These are phyloP conservation scores for Brenthis hecate DNA, from an alignment of 2,888 invertebrate species.

Conservation along the genomic window DNA sequence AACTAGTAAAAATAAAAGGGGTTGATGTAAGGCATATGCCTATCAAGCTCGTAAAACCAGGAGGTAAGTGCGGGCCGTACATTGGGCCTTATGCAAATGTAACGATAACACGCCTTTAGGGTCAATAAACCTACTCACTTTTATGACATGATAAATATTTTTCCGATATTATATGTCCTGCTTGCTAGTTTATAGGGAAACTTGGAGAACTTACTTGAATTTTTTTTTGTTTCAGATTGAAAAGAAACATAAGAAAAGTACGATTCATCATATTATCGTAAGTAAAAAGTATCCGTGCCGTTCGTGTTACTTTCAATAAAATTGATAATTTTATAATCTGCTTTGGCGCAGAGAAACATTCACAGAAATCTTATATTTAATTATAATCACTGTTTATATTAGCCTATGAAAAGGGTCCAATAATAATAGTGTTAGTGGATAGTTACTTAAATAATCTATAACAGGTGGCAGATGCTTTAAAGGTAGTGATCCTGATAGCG, in stretches of 20 bases:
- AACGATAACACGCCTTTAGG: slow-evolving; percentile 77
- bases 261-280: slow-evolving; percentile 27
- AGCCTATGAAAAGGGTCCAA: slow-evolving; percentile 9
- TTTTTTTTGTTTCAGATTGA: slow-evolving; percentile 40
- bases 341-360: background rate
- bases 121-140: slow-evolving; percentile 77
- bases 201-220: slow-evolving; percentile 46
- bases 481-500: slow-evolving; percentile 15
- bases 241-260: slow-evolving; percentile 47
- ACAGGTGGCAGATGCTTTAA: slow-evolving; percentile 6
- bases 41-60: slow-evolving; percentile 66
- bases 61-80: slow-evolving; percentile 54
- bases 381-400: slow-evolving; percentile 13
- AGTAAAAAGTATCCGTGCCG: slow-evolving; percentile 8
- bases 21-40: slow-evolving; percentile 44
- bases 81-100: slow-evolving; percentile 74
- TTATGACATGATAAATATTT: slow-evolving; percentile 79
- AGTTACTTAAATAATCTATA: slow-evolving; percentile 21
- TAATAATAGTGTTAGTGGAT: slow-evolving; percentile 14
- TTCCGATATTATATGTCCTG: slow-evolving; percentile 56
- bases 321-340: slow-evolving; percentile 3
- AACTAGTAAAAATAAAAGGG: slow-evolving; percentile 28
- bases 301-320: slow-evolving; percentile 3
- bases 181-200: slow-evolving; percentile 39
- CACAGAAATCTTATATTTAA: slow-evolving; percentile 10